Evolutionary conservation across 2,888 invertebrate species (phyloP), one percentile per base, ranked within the genome.

Genomic region (Dyspetes luteomarginatus): DNA sequence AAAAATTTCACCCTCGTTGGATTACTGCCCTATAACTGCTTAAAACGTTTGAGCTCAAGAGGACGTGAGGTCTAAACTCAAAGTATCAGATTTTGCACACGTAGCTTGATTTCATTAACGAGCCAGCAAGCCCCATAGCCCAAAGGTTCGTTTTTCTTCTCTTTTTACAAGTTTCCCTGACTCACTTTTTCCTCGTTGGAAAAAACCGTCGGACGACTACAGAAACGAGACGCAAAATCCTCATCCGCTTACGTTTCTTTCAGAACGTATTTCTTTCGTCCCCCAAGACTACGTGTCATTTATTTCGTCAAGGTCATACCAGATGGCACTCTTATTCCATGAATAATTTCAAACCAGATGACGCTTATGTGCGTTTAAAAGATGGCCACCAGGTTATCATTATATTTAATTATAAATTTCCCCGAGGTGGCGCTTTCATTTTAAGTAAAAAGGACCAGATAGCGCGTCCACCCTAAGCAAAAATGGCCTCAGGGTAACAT

Each of bases 71-170:
- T 67, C 67, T 15, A 65, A 75, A 67, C 56, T 60, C 58, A 7
- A 45, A 58, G 26, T 50, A 58, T 48, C 36, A 58, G 67, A 41
- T 17, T 41, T 68, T 52, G 60, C 75, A 60, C 50, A 62, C 68
- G 75, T 60, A 60, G 17, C 52, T 75, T 75, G 41, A 60, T 75
- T 75, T 68, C 43, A 41, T 62, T 62, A 75, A 75, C 75, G 67
- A 68, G 28, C 60, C 12, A 9, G 9, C 43, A 22, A 43, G 52
- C 19, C 50, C 41, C 55, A 48, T 24, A 2, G 26, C 26, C 68
- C 4, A 56, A 56, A 15, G 19, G 5, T 68, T 56, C 28, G 68
- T 41, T 58, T 22, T 30, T 60, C 48, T 9, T 58, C 24, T 12
- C 28, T 30, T 45, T 12, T 9, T 1, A 19, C 15, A 36, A n/a